Evolutionary conservation across 1,140 invertebrate genomes (phyloP), one percentile per base, ranked within the genome.

Genomic region (Planococcus citri): DNA sequence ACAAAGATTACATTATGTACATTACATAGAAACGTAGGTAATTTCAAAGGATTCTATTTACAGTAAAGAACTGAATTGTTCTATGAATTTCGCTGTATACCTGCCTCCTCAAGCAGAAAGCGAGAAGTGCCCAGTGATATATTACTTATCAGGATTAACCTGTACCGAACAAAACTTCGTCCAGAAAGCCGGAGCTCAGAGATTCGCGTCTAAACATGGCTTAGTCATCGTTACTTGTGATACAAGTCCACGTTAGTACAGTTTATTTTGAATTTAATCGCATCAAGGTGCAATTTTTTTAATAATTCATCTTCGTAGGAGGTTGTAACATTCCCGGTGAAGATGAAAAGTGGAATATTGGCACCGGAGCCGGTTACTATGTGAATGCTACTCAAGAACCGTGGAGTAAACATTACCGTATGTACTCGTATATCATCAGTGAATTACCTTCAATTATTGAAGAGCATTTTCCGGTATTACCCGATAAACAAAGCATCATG

Each of bases 91-190:
- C 81, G 92, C 89, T 1, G 82, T 96, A 25, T 98, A 88, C 76
- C 73, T 97, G 38, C 95, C 94, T 69, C 86, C 91, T 0, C 83
- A 89, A 75, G 41, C 33, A 8, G 87, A 88, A 70, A 81, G 83
- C 68, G 82, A 82, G 14, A 78, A 81, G 74, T 78, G 82, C n/a
- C 93, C 95, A 27, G 90, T 95, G 6, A 83, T 98, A 3, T 97
- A 94, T 78, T 98, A 89, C 83, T 81, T 98, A 0, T 97, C 95
- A 64, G 95, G 95, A 14, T 80, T 99, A 8, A 95, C 91, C 0
- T 98, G 96, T 77, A 96, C 87, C 25, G 96, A 99, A 78, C 87
- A 93, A 75, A 99, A 99, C 82, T 97, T 98, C 77, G 90, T 97
- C 67, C 87, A 91, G 68, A 99, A 99, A 82, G 86, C 94, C 68